These are phyloP conservation scores for Nothura maculosa DNA, from an alignment of 2,797 vertebrate genomes.

Conservation along the genomic window DNA sequence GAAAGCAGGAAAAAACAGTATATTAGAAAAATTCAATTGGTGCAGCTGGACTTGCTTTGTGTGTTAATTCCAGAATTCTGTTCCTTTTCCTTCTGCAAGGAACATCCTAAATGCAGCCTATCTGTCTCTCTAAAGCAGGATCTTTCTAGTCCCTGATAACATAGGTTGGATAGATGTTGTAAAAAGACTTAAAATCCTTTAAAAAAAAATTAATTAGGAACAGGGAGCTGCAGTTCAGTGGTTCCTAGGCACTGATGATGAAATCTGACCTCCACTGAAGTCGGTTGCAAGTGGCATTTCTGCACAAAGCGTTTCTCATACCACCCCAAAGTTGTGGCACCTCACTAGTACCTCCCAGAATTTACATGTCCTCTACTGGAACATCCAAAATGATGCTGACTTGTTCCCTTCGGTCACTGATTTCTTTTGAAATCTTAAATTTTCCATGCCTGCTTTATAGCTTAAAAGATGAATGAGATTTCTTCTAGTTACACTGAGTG, in stretches of 20 bases:
- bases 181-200: not conserved
- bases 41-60: not conserved
- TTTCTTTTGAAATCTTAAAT: not conserved
- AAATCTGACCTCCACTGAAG: not conserved
- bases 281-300: not conserved
- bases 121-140: not conserved
- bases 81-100: not conserved
- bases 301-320: not conserved
- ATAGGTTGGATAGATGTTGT: not conserved
- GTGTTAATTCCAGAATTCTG: not conserved
- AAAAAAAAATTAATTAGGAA: not conserved
- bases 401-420: not conserved
- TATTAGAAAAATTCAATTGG: not conserved
- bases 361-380: not conserved
- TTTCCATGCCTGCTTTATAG: not conserved
- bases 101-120: not conserved
- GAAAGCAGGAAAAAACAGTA: not conserved
- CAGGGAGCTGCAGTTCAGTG: not conserved
- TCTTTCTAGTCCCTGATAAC: not conserved
- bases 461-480: not conserved
- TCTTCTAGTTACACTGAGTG: not conserved
- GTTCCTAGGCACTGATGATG: not conserved
- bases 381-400: not conserved
- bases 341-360: not conserved
- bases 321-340: not conserved